Base-by-base conservation (phyloP, 2,113 vertebrate genomes). In the Otocyon megalotis region DNA sequence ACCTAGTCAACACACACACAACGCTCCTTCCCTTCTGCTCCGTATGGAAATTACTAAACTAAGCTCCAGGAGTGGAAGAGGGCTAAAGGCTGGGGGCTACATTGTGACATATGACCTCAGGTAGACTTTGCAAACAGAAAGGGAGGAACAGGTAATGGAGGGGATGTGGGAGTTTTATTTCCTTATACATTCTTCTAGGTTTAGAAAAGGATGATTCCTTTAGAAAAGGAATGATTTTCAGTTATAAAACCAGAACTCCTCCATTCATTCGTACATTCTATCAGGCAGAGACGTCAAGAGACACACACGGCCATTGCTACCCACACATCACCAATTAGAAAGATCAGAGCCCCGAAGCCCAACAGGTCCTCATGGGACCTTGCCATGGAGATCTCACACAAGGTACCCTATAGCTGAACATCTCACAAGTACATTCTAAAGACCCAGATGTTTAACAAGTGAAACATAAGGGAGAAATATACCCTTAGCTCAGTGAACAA, bases 241-340 rank as follows among this genome's bases (percentile, higher is more conserved):
- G 86, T 54, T 67, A 20, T 12, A 58, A 79, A 7, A 80, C 24
- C 84, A 79, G 35, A 30, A 13, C 26, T 9, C 9, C 3, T 58
- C 3, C 67, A 26, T 87, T 83, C 16, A 86, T 91, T 86, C 5
- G 4, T 62, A 28, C 82, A 10, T 86, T 63, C 4, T 89, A 13
- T n/a, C 43, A 85, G 16, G 60, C 62, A 88, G 37, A 58, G 54
- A 58, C 28, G 79, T 5, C 54, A n/a, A 79, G 10, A 63, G 37
- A 60, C 2, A 28, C 22, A 81, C 2, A 32, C 0, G n/a, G 30
- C 4, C 5, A 54, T 4, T 19, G 2, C 35, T 12, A 90, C 5
- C 3, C 28, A 85, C 6, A 63, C 4, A 53, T 9, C 14, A 43
- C 56, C 30, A 22, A 8, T n/a, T 54, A 53, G 11, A 79, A 54